Base-by-base conservation (phyloP, 2,797 vertebrate genomes). In the Siniperca scherzeri region DNA sequence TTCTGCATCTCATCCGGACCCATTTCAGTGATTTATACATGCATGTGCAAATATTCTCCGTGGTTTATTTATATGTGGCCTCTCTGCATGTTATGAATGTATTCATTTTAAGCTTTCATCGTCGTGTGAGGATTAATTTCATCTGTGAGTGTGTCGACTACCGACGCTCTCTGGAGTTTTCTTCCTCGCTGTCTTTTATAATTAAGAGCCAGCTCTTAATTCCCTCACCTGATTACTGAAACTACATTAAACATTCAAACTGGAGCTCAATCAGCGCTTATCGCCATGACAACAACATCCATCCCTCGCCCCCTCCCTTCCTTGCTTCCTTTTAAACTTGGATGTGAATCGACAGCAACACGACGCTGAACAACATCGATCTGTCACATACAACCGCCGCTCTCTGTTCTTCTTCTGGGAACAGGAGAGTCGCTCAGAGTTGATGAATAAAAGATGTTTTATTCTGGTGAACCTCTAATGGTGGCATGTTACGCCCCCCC, bases 401-500 rank as follows among this genome's bases (percentile, higher is more conserved):
- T 74, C 65, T 53, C 22, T 30, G 61, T 64, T 66, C 52, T 22
- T 36, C 70, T 42, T 46, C 64, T 25, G 75, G 65, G 56, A 52
- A 44, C 50, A 38, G 10, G 33, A n/a, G 46, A 70, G 57, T 33
- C 30, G 48, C 66, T 70, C 57, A 19, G n/a, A 64, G 76, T 7
- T 53, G 5, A 61, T 74, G 38, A 80, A 61, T 80, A 44, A 74
- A 74, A 74, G 46, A 80, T 74, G 64, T 60, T 74, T 74, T 44
- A 67, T 62, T 53, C 36, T 67, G 44, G n/a, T 27, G 56, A 68
- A 61, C 33, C n/a, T n/a, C 19, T n/a, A 42, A 64, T 66, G 48
- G 4, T 3, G n/a, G 46, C 33, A n/a, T 0, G 70, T 60, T n/a
- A n/a, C n/a, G n/a, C n/a, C 13, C 22, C 33, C 6, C 48, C 52